phyloP scores from a whole-genome alignment of 2,797 vertebrate species.

The Syndactyla subalaris region DNA sequence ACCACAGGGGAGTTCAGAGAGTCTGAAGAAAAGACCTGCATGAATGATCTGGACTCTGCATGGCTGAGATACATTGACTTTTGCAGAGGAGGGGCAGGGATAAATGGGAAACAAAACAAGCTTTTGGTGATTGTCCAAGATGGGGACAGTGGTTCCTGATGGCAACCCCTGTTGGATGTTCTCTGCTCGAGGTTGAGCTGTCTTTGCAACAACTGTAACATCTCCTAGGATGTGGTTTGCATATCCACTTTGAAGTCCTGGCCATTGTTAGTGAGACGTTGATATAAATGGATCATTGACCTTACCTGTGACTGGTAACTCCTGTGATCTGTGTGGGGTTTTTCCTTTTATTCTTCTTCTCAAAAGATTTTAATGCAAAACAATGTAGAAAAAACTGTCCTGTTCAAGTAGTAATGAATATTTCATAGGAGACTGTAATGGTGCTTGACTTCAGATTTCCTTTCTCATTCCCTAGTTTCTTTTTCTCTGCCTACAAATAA shows the following conservation, averaged over 20 bases:
- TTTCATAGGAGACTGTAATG: background rate
- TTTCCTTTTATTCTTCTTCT: background rate
- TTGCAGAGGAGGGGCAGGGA: rapidly evolving
- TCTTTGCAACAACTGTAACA: background rate
- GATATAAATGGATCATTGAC: background rate
- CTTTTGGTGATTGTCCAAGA: background rate
- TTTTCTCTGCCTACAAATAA: background rate
- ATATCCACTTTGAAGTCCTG: background rate
- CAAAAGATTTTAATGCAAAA: background rate
- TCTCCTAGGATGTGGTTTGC: background rate
- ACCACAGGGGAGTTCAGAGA: background rate
- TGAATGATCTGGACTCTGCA: background rate
- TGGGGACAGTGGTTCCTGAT: background rate
- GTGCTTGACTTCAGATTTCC: background rate
- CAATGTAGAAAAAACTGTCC: background rate
- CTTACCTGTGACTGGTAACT: background rate
- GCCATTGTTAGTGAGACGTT: rapidly evolving
- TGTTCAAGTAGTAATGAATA: background rate
- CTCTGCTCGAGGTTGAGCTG: background rate
- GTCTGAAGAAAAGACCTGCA: background rate
- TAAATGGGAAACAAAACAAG: background rate
- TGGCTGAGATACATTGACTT: background rate
- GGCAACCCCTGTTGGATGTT: background rate
- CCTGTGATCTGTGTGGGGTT: background rate
- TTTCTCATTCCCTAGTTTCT: background rate